Evolutionary conservation across 2,888 invertebrate genomes (phyloP).

Genomic region (Tetranychus truncatus): DNA sequence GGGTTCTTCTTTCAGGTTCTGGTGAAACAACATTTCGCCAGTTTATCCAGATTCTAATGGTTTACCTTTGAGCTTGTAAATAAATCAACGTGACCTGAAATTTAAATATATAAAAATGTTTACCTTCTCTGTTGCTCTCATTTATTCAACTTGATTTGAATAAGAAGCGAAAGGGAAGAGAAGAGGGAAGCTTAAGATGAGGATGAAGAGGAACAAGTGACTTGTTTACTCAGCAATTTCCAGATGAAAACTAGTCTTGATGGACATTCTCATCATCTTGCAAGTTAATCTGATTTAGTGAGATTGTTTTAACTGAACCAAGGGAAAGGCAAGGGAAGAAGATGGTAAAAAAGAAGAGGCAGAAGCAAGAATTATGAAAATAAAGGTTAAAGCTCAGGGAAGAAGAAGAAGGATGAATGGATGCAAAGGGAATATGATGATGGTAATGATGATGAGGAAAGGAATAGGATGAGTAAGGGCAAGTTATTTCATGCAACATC

Average conservation of each 20-base stretch:
- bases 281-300: not conserved
- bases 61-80: not conserved
- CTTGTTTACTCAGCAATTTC: not conserved
- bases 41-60: not conserved
- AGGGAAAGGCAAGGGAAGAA: not conserved
- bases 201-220: not conserved
- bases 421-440: too few relatives aligned
- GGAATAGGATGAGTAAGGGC: too few relatives aligned
- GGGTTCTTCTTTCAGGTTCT: too few relatives aligned
- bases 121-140: not conserved
- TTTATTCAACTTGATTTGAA: not conserved
- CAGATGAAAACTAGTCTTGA: not conserved
- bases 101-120: not conserved
- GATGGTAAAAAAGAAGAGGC: not conserved
- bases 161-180: not conserved
- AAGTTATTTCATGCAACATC: too few relatives aligned
- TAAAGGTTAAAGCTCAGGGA: too few relatives aligned
- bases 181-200: not conserved
- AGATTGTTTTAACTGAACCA: not conserved
- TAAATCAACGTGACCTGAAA: conserved; percentile 1
- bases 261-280: not conserved
- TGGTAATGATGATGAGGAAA: too few relatives aligned
- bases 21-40: not conserved
- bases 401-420: too few relatives aligned
- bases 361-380: too few relatives aligned